Evolutionary conservation across 37 sponge, comb jelly and placozoan species (phyloP).

Genomic region (Agelas oroides): DNA sequence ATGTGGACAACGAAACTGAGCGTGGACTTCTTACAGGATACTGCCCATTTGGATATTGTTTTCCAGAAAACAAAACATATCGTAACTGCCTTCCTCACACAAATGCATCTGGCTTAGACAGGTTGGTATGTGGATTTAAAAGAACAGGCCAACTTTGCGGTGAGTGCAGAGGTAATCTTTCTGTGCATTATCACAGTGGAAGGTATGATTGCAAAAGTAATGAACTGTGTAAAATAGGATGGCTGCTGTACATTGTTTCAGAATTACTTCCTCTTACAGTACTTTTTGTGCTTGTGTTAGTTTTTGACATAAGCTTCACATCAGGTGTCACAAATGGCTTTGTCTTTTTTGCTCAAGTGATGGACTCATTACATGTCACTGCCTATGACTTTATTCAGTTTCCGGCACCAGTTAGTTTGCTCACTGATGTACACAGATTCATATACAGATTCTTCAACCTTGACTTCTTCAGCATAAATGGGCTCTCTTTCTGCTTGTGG

Average conservation of each 20-base stretch:
- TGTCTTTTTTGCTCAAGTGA: constrained; percentile 11
- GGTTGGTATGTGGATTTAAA: not conserved
- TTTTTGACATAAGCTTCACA: not conserved
- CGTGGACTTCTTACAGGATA: not conserved
- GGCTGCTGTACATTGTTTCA: constrained; percentile 44
- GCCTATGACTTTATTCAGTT: constrained; percentile 3
- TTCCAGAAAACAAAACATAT: not conserved
- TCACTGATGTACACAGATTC: not conserved
- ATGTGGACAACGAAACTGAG: not conserved
- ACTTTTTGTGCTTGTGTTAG: not conserved
- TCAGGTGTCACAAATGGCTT: not conserved
- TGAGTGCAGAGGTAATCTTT: not conserved
- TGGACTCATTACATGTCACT: constrained; percentile 20
- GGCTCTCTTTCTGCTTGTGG: constrained; percentile 60
- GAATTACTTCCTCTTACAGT: constrained; percentile 53
- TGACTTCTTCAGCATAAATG: constrained; percentile 40
- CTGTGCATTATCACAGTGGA: not conserved
- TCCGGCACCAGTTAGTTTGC: not conserved
- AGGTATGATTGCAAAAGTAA: not conserved
- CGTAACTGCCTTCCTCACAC: no score
- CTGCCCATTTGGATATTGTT: not conserved
- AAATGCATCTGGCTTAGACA: not conserved
- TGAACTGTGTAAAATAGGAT: constrained; percentile 21
- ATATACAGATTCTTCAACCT: constrained; percentile 58
- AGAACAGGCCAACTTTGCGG: not conserved